These are phyloP conservation scores for Crepidodera aurea DNA, from an alignment of 2,888 invertebrate genomes.

Conservation along the genomic window DNA sequence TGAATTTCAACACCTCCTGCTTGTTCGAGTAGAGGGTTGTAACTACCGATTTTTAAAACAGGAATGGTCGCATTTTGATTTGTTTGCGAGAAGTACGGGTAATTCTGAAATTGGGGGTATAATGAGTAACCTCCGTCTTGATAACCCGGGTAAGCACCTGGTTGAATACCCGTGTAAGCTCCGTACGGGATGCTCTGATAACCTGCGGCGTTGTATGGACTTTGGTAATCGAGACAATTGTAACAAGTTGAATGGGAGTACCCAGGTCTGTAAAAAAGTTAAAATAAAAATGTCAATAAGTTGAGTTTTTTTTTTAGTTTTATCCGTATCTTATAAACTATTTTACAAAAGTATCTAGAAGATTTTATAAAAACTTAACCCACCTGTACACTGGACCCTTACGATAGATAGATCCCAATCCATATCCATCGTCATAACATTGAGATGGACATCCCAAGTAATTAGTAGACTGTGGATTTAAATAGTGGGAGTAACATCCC, in stretches of 20 bases:
- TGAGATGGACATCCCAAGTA: conserved; percentile 46
- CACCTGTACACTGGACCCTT: conserved; percentile 54
- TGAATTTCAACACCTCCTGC: background rate
- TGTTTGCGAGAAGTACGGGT: background rate
- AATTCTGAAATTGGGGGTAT: background rate
- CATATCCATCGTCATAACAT: conserved; percentile 56
- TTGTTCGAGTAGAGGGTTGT: background rate
- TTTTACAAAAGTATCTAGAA: no score
- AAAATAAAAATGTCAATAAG: background rate
- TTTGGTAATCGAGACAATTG: conserved; percentile 20
- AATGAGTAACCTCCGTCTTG: background rate
- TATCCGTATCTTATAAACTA: no score
- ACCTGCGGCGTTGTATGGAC: conserved; percentile 21
- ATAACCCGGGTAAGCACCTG: background rate
- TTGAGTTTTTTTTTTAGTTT: no score
- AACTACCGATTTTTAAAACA: background rate
- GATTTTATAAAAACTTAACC: no score
- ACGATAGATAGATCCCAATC: conserved; percentile 51
- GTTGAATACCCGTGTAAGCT: background rate
- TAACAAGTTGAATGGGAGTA: conserved; percentile 45
- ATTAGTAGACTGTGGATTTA: conserved; percentile 37
- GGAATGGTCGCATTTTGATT: background rate
- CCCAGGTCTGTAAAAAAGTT: conserved; percentile 37
- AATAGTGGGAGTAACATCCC: conserved; percentile 57
- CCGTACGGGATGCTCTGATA: no score